These are phyloP conservation scores for Triplophysa rosa DNA, from an alignment of 2,113 vertebrate genomes.

Conservation along the genomic window DNA sequence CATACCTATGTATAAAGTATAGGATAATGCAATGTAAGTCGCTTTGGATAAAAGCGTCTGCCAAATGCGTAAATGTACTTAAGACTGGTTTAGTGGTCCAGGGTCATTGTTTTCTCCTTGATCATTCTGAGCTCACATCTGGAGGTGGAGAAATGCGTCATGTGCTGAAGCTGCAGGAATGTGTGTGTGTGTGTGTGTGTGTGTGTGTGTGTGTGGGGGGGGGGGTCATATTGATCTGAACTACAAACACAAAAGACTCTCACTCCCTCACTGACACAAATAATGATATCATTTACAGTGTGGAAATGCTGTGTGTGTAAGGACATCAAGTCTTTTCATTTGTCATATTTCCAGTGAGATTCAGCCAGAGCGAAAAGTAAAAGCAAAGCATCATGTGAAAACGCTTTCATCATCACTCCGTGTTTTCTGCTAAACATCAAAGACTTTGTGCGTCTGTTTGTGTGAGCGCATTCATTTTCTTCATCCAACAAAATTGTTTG, in stretches of 20 bases:
- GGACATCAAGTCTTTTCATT: no score
- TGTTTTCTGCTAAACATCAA: conserved; percentile 14
- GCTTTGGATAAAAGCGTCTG: no score
- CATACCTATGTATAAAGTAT: no score
- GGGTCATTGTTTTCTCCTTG: no score
- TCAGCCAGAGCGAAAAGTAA: neutral
- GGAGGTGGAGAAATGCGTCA: neutral
- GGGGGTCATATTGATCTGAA: neutral
- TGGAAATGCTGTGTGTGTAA: no score
- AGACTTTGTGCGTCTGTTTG: conserved; percentile 21
- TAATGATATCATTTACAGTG: no score
- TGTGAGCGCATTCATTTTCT: conserved; percentile 14
- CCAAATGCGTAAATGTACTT: no score
- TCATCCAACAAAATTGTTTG: conserved; percentile 30
- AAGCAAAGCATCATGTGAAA: neutral
- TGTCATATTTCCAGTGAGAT: neutral
- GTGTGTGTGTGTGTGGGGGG: neutral
- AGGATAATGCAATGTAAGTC: no score
- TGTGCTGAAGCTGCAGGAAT: neutral
- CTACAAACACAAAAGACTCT: neutral
- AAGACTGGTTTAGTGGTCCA: no score
- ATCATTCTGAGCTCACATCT: no score
- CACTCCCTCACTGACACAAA: no score
- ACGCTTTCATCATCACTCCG: conserved; percentile 21
- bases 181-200: neutral